These are phyloP conservation scores for Merluccius polli DNA, from an alignment of 2,797 vertebrate species.

Conservation along the genomic window DNA sequence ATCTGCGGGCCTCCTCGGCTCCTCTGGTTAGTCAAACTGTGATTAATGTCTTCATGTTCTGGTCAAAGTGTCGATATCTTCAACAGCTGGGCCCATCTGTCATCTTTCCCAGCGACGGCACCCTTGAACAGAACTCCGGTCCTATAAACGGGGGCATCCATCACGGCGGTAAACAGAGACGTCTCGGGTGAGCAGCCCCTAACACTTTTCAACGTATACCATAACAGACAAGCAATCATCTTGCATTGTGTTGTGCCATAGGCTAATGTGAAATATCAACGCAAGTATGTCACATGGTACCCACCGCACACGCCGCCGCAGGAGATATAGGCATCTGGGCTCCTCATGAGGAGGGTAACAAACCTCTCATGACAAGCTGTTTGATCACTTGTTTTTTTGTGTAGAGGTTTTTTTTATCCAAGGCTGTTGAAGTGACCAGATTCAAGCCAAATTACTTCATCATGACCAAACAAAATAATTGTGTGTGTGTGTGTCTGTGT, in stretches of 20 bases:
- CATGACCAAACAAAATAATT: not conserved
- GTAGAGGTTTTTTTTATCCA: not conserved
- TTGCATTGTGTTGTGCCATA: conserved; percentile 68
- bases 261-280: conserved; percentile 74
- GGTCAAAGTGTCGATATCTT: conserved; percentile 76
- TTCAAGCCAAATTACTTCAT: not conserved
- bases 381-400: not conserved
- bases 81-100: conserved; percentile 75
- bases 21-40: conserved; percentile 58
- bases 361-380: not conserved
- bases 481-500: no score
- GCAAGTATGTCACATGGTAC: conserved; percentile 61
- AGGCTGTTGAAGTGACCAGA: not conserved
- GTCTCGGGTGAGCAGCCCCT: conserved; percentile 69
- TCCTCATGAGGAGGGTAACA: not conserved
- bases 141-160: conserved; percentile 73
- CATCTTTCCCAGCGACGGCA: conserved; percentile 72
- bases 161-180: conserved; percentile 76
- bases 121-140: conserved; percentile 68
- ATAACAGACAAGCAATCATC: conserved; percentile 75
- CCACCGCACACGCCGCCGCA: conserved; percentile 39
- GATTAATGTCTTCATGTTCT: conserved; percentile 71
- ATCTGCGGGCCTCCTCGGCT: conserved; percentile 52
- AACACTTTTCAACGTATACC: conserved; percentile 73
- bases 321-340: not conserved